Conservation (phyloP, 1,140 invertebrate genomes). For the Maconellicoccus hirsutus region DNA sequence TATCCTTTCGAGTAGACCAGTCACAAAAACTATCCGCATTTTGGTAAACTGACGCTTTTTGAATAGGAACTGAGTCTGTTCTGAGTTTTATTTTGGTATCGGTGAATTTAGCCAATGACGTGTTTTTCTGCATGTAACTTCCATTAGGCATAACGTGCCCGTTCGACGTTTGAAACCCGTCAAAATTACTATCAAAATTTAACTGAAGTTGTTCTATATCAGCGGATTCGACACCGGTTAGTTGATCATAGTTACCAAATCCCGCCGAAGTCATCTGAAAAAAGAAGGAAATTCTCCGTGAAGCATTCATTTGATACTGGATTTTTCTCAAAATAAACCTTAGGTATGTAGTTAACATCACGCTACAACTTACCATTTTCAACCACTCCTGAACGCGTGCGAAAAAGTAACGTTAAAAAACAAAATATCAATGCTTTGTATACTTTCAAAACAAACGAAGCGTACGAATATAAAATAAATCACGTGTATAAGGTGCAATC, state of each 20-base stretch:
- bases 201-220: constrained; percentile 14
- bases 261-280: not conserved
- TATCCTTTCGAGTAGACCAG: not conserved
- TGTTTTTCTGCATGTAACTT: not conserved
- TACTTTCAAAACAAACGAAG: not conserved
- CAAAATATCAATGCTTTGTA: not conserved
- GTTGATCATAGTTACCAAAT: not conserved
- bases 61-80: not conserved
- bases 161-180: not conserved
- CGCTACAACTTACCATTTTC: constrained; percentile 12
- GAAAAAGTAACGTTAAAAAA: not conserved
- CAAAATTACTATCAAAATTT: not conserved
- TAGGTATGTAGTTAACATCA: not conserved
- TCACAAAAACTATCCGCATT: not conserved
- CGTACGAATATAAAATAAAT: not conserved
- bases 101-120: not conserved
- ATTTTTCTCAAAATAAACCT: no score
- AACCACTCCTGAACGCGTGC: constrained; percentile 14
- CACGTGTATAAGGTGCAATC: not conserved
- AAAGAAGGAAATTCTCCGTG: not conserved
- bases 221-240: not conserved
- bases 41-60: not conserved
- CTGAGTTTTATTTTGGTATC: not conserved
- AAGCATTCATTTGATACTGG: no score
- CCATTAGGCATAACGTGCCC: not conserved